Evolutionary conservation across 2,797 vertebrate species (phyloP).

Genomic region (Sebastiscus tertius): DNA sequence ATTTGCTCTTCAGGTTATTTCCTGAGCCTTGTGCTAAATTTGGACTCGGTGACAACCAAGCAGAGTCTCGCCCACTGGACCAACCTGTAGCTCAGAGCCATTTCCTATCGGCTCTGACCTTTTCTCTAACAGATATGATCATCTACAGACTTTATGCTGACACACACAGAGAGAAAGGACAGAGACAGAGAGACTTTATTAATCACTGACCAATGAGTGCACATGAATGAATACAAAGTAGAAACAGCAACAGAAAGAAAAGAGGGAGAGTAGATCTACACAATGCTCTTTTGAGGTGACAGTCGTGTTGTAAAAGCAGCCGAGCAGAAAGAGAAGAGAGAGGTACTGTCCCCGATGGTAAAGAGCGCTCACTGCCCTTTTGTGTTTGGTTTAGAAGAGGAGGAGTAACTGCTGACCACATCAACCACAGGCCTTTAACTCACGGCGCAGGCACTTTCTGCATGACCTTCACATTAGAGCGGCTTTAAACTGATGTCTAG

Average conservation of each 20-base stretch:
- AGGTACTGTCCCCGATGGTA: constrained; percentile 73
- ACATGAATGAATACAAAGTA: constrained; percentile 2
- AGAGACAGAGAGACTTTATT: constrained; percentile 17
- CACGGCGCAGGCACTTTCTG: constrained; percentile 68
- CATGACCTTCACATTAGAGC: constrained; percentile 74
- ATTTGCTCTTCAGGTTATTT: constrained; percentile 65
- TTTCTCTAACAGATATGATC: constrained; percentile 49
- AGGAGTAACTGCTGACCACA: constrained; percentile 80
- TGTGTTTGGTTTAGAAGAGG: constrained; percentile 66
- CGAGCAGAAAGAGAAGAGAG: constrained; percentile 47
- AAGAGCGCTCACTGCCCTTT: constrained; percentile 72
- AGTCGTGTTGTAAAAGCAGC: constrained; percentile 49
- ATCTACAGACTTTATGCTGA: constrained; percentile 36
- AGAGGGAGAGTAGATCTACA: constrained; percentile 13
- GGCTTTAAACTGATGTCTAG: constrained; percentile 55
- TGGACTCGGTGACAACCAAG: constrained; percentile 51
- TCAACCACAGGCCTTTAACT: constrained; percentile 80
- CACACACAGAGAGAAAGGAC: constrained; percentile 24
- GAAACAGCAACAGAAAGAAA: constrained; percentile 5
- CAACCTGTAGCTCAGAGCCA: constrained; percentile 57
- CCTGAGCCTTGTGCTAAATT: constrained; percentile 67
- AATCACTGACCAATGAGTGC: constrained; percentile 5
- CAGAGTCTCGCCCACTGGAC: constrained; percentile 20
- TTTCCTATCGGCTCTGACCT: constrained; percentile 74
- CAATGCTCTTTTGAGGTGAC: constrained; percentile 53